phyloP scores from a whole-genome alignment of 1,140 invertebrate genomes.

The Phthorimaea operculella region DNA sequence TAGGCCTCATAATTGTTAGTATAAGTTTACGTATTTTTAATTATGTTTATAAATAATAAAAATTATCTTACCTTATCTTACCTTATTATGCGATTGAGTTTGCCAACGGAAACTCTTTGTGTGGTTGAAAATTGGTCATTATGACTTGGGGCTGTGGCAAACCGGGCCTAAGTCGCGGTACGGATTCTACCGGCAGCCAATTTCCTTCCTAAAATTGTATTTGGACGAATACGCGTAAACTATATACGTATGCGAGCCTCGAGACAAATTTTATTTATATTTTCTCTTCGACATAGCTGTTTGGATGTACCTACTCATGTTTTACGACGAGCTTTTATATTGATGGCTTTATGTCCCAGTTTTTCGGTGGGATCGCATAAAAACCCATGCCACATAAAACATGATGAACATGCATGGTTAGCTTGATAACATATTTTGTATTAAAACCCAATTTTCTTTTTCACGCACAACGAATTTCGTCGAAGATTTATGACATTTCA shows the following conservation, averaged over 20 bases:
- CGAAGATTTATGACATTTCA: too few species aligned
- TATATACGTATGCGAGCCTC: constrained; percentile 51
- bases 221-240: constrained; percentile 54
- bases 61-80: too few species aligned
- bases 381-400: constrained; percentile 15
- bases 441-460: neutral
- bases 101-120: too few species aligned
- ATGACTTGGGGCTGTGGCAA: too few species aligned
- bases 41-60: too few species aligned
- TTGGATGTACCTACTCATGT: constrained; percentile 9
- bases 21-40: too few species aligned
- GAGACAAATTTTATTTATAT: constrained; percentile 56
- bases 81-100: too few species aligned
- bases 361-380: constrained; percentile 17
- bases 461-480: too few species aligned
- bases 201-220: constrained; percentile 63
- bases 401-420: constrained; percentile 5
- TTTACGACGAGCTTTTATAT: constrained; percentile 28
- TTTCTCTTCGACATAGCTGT: constrained; percentile 20
- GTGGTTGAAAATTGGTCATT: too few species aligned
- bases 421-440: constrained; percentile 1
- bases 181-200: constrained; percentile 42
- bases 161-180: constrained; percentile 23
- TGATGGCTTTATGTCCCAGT: constrained; percentile 25
- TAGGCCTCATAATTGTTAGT: too few species aligned